Base-by-base conservation (phyloP, 2,113 vertebrate genomes). In the Pluvianellus socialis region DNA sequence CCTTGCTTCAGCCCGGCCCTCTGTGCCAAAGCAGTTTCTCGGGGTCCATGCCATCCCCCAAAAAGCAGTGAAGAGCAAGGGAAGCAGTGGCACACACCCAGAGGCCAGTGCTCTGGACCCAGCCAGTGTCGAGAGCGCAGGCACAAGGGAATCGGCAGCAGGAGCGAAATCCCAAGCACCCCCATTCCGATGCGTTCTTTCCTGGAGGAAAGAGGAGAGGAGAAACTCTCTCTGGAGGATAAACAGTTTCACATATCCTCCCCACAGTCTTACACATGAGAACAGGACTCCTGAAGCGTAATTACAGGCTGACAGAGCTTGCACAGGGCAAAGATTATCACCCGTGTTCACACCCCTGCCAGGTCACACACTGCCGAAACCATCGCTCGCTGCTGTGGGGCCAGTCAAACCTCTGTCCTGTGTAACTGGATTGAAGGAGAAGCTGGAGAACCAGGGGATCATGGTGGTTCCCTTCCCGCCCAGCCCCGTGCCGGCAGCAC, bases 101-200 rank as follows among this genome's bases (percentile, higher is more conserved):
- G 27, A 42, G 68, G n/a, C 49, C 22, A 8, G 38, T 49, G 49
- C 62, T 72, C 13, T 68, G 35, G 20, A 56, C 32, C 32, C 72
- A 63, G 55, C 21, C 42, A 74, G 35, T 10, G 32, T 38, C 1
- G 1, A 68, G 26, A 38, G 28, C 2, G 0, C 1, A 1, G 30
- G 14, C 56, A 49, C 0, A 0, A 27, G 38, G 62, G 67, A 82
- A 13, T 1, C 0, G 0, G 23, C 38, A 0, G 0, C 56, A 65
- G 79, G 5, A 26, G 4, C 18, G 50, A 7, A 7, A 5, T 38
- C 14, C 24, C 44, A 15, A n/a, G 42, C 19, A 8, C 8, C 24
- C 50, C 55, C 4, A 33, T 32, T 19, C 3, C 27, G 21, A 10
- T 10, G 1, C 42, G 2, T 24, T 74, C 9, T 7, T 27, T 35